These are phyloP conservation scores for Ephialtes manifestator DNA, from an alignment of 2,888 invertebrate species.

Conservation along the genomic window DNA sequence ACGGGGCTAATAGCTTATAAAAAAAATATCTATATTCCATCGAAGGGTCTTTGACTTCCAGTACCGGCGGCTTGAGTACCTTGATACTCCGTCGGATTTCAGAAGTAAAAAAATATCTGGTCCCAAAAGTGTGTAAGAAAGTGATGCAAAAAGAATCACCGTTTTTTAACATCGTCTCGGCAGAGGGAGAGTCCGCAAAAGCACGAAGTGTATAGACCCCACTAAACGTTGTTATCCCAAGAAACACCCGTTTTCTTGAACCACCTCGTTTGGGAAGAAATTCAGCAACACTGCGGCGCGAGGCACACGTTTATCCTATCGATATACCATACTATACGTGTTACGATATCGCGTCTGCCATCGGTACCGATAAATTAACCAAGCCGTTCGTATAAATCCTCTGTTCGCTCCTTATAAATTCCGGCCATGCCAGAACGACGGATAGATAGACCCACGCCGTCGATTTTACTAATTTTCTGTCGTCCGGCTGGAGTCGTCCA, in stretches of 20 bases:
- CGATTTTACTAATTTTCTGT: conserved; percentile 85
- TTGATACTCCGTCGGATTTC: background rate
- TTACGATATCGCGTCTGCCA: conserved; percentile 84
- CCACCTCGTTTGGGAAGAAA: conserved; percentile 61
- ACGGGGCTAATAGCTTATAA: no score
- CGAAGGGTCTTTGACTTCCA: background rate
- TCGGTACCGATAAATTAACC: conserved; percentile 85
- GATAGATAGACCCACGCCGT: conserved; percentile 82
- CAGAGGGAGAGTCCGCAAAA: conserved; percentile 30
- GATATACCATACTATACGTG: conserved; percentile 80
- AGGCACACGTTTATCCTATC: conserved; percentile 73
- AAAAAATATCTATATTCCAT: background rate
- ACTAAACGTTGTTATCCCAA: conserved; percentile 42
- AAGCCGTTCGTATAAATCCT: conserved; percentile 82
- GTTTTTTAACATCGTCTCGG: conserved; percentile 8
- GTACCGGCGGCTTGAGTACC: background rate
- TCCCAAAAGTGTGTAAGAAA: background rate
- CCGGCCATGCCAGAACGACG: conserved; percentile 77
- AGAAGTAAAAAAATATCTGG: background rate
- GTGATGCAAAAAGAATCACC: conserved; percentile 16
- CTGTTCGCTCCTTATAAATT: conserved; percentile 85
- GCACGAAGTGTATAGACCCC: conserved; percentile 3
- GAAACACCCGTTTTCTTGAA: conserved; percentile 72
- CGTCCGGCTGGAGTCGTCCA: conserved; percentile 65
- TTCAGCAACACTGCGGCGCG: conserved; percentile 34